Evolutionary conservation across 2,888 invertebrate species (phyloP), one percentile per base, ranked within the genome.

Genomic region (Cheiracanthium punctorium): DNA sequence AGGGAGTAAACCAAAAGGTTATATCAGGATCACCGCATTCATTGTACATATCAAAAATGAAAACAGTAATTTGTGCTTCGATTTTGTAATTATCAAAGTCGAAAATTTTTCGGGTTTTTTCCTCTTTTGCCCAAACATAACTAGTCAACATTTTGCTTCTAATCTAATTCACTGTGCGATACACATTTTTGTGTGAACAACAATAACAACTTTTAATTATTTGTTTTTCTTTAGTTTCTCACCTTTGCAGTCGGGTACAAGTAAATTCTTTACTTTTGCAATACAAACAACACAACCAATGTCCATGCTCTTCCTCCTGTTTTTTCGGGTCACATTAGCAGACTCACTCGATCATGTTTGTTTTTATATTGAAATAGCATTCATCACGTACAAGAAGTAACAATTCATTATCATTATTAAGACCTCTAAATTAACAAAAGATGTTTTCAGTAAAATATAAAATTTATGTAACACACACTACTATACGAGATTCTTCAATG

Each of bases 71-170:
- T 85, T 74, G 84, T 85, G 84, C 84, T 14, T 70, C 52, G 32
- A 52, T 74, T 71, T 71, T 43, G 64, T 77, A 64, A 41, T 76
- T 77, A 5, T 29, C 58, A 20, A 30, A 24, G 24, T 58, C 58
- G 24, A 58, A 58, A 58, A 58, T 24, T 58, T 69, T 69, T n/a
- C 12, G 20, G 12, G 33, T 69, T 69, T 75, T 67, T n/a, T n/a
- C 33, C 33, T 48, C 32, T 69, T 69, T 33, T 48, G 85, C 85
- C 85, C 85, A 86, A 86, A 86, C 85, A 80, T 86, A 86, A 86
- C 85, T 75, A 86, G 80, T 86, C 80, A 86, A 86, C 85, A 86
- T 71, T 86, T 74, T 73, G 79, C 70, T 79, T 85, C 84, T 85
- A 85, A 69, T 72, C 84, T 85, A 85, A 73, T 69, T 79, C 71